phyloP scores from a whole-genome alignment of 64 coral and sea anemone species.

The Anthopleura sola region DNA sequence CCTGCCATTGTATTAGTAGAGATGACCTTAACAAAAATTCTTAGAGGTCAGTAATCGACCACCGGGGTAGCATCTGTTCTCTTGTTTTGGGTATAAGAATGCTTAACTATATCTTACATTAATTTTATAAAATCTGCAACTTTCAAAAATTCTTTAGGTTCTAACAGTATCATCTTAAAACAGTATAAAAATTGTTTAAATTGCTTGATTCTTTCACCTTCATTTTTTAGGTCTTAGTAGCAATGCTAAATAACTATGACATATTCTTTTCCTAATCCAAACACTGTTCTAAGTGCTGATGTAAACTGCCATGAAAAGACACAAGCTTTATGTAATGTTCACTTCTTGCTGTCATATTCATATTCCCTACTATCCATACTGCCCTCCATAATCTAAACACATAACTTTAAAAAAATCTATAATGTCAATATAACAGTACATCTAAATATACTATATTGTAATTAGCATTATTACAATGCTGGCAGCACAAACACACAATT shows the following conservation, averaged over 20 bases:
- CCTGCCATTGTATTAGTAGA: constrained; percentile 52
- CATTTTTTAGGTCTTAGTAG: too few species aligned
- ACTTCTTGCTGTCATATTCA: too few species aligned
- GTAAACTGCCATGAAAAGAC: too few species aligned
- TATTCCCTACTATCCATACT: too few species aligned
- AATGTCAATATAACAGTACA: not conserved
- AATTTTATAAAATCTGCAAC: not conserved
- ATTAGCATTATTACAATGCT: not conserved
- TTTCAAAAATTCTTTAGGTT: not conserved
- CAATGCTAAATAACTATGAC: too few species aligned
- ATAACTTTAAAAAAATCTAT: too few species aligned
- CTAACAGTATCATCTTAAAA: not conserved
- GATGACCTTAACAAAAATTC: constrained; percentile 64
- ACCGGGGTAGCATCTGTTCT: constrained; percentile 63
- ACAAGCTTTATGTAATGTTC: too few species aligned
- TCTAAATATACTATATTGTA: not conserved
- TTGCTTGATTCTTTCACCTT: too few species aligned
- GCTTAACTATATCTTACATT: not conserved
- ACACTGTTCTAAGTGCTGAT: too few species aligned
- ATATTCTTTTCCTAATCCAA: too few species aligned
- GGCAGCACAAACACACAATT: not conserved
- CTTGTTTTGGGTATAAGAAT: not conserved
- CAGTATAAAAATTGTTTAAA: not conserved
- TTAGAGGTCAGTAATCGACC: constrained; percentile 88
- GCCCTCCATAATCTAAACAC: too few species aligned